phyloP scores from a whole-genome alignment of 2,113 vertebrate genomes.

The Dolichotis patagonum region DNA sequence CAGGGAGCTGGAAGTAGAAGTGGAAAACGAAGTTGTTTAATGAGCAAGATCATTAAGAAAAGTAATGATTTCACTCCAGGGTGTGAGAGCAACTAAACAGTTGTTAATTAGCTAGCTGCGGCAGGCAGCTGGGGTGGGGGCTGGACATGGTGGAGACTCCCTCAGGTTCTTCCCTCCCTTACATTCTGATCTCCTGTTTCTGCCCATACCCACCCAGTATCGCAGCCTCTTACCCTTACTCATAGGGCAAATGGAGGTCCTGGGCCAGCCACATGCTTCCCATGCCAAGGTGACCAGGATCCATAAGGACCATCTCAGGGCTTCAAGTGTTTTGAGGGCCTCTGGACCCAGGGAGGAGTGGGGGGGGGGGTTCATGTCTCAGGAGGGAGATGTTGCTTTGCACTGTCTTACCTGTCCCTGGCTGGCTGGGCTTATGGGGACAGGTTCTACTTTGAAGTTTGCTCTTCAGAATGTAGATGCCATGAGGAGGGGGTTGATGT shows the following conservation, averaged over 20 bases:
- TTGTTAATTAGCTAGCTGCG: conserved; percentile 56
- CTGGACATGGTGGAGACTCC: neutral
- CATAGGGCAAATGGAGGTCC: neutral
- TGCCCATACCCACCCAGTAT: neutral
- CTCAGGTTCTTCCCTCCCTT: neutral
- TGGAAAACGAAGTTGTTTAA: conserved; percentile 59
- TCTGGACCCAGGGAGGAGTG: neutral
- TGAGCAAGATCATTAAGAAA: conserved; percentile 66
- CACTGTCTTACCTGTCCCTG: neutral
- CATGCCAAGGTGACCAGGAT: neutral
- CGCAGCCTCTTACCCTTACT: neutral
- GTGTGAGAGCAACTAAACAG: conserved; percentile 19
- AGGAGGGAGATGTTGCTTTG: neutral
- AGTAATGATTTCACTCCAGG: conserved; percentile 57
- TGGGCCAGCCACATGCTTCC: neutral
- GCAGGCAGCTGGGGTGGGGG: neutral
- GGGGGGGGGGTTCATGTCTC: neutral
- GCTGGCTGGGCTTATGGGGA: neutral
- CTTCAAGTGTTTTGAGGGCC: neutral
- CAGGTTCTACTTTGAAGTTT: neutral
- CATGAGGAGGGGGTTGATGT: neutral
- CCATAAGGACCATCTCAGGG: neutral
- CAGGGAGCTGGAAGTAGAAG: neutral
- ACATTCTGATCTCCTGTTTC: neutral
- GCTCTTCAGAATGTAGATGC: neutral